Conservation (phyloP, 2,113 vertebrate species). For the Boulengerochromis microlepis region DNA sequence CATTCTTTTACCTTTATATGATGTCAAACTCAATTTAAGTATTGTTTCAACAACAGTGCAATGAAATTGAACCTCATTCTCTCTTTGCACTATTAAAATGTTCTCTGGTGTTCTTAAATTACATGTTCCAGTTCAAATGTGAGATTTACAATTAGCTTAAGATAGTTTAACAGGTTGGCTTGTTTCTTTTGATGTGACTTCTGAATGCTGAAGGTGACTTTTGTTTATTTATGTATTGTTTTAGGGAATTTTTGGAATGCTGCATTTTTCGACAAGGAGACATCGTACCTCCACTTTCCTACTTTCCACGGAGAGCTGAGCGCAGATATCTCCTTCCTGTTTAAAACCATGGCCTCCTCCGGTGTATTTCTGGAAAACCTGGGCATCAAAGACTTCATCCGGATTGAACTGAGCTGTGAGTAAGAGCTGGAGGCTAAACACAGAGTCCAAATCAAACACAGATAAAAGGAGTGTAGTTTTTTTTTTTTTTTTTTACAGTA, state of each 20-base stretch:
- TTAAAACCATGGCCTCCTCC: constrained; percentile 86
- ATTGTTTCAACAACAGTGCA: neutral
- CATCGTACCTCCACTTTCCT: constrained; percentile 91
- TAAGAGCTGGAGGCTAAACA: neutral
- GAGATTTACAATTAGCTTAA: neutral
- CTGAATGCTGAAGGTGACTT: neutral
- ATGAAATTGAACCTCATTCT: neutral
- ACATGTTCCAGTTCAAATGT: neutral
- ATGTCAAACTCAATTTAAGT: neutral
- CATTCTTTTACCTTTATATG: neutral
- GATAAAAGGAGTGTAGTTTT: neutral
- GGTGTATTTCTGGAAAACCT: constrained; percentile 94
- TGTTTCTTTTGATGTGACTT: neutral
- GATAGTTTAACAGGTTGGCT: neutral
- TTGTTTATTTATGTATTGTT: neutral
- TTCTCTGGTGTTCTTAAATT: neutral
- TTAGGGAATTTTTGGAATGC: constrained; percentile 91
- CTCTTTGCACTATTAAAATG: neutral
- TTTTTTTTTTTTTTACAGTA: accelerated
- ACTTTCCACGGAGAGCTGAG: constrained; percentile 91
- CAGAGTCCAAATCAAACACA: neutral
- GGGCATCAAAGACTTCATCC: constrained; percentile 91
- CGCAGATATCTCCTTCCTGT: constrained; percentile 91
- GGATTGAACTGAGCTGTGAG: constrained; percentile 80
- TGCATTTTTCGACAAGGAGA: constrained; percentile 86